phyloP scores from a whole-genome alignment of 2,888 invertebrate species.

The Coronaproctus castanopsis region DNA sequence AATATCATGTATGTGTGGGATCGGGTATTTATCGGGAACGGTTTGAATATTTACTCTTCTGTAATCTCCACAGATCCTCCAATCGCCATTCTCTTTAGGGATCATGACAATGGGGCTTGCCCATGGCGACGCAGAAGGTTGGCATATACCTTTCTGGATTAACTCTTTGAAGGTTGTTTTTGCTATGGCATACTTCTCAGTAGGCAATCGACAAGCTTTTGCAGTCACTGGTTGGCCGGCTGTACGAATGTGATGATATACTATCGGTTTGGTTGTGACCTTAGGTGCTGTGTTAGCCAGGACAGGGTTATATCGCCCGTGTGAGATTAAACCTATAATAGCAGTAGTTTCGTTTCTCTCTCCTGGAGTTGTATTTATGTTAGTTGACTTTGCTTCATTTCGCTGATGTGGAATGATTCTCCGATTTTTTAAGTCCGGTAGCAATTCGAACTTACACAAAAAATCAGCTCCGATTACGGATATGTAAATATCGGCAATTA shows the following conservation, averaged over 20 bases:
- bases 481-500: neutral
- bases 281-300: too few relatives aligned
- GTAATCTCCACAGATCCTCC: slow-evolving; percentile 23
- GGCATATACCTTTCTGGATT: slow-evolving; percentile 24
- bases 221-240: slow-evolving; percentile 6
- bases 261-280: slow-evolving; percentile 9
- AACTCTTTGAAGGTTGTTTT: slow-evolving; percentile 22
- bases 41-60: slow-evolving; percentile 21
- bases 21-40: slow-evolving; percentile 22
- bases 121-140: slow-evolving; percentile 27
- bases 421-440: neutral
- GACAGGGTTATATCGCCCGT: too few relatives aligned
- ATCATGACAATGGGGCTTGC: slow-evolving; percentile 25
- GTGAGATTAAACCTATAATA: too few relatives aligned
- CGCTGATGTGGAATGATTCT: slow-evolving; percentile 13
- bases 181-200: slow-evolving; percentile 23
- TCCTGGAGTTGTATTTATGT: too few relatives aligned
- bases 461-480: neutral
- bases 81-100: slow-evolving; percentile 18
- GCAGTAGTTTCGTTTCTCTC: too few relatives aligned
- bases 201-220: slow-evolving; percentile 3
- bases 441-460: neutral
- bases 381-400: too few relatives aligned
- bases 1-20: slow-evolving; percentile 22
- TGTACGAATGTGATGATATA: slow-evolving; percentile 6